Evolutionary conservation across 2,888 invertebrate genomes (phyloP).

Genomic region (Alviniconcha strummeri): DNA sequence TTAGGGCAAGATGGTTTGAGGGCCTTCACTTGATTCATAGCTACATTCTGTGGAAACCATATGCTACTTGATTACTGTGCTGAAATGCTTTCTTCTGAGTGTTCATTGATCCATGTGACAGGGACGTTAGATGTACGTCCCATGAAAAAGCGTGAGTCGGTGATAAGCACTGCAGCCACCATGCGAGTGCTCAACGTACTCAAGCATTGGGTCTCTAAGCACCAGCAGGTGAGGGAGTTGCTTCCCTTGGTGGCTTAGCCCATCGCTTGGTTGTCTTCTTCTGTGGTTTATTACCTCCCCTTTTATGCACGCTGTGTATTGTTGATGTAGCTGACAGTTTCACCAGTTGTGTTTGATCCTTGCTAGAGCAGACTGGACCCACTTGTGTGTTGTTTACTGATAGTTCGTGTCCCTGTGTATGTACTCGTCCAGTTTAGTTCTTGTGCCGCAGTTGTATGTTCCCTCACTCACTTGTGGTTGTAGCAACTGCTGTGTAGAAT

Average conservation of each 20-base stretch:
- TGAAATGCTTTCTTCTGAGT: no score
- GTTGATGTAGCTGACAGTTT: neutral
- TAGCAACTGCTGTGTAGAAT: no score
- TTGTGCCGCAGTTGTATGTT: neutral
- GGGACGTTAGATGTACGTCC: slow-evolving; percentile 45
- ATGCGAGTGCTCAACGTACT: slow-evolving; percentile 93
- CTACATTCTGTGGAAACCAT: no score
- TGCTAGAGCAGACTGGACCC: no score
- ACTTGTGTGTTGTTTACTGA: no score
- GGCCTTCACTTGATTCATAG: no score
- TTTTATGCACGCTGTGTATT: slow-evolving; percentile 20
- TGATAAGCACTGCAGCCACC: slow-evolving; percentile 92
- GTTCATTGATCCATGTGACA: slow-evolving; percentile 26
- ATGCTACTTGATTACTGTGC: no score
- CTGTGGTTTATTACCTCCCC: slow-evolving; percentile 23
- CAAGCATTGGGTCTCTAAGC: slow-evolving; percentile 90
- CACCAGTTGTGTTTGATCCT: no score
- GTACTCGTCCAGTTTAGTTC: no score
- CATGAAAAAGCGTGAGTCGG: slow-evolving; percentile 70
- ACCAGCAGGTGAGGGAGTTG: slow-evolving; percentile 79
- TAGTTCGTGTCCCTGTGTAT: no score
- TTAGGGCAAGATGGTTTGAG: no score
- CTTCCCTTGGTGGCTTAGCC: neutral
- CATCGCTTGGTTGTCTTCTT: slow-evolving; percentile 21
- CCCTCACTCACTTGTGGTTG: neutral